phyloP scores from a whole-genome alignment of 2,888 invertebrate species.

The Anticlea derivata region DNA sequence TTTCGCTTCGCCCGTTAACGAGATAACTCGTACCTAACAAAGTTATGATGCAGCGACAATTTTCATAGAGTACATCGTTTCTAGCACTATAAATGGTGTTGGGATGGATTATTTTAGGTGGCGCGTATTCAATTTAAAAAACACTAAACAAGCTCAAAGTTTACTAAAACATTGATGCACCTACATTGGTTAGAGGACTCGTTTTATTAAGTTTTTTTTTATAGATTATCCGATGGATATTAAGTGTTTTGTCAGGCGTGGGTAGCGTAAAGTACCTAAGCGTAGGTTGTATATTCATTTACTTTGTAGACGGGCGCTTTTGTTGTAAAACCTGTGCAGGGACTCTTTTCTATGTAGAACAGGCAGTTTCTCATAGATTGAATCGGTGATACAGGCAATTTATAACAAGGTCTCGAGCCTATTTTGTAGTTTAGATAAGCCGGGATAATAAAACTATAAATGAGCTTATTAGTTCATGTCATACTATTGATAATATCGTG shows the following conservation, averaged over 20 bases:
- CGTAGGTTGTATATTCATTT: conserved; percentile 76
- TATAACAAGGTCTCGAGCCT: conserved; percentile 46
- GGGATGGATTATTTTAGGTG: too few species aligned
- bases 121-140: conserved; percentile 28
- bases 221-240: conserved; percentile 63
- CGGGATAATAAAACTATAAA: conserved; percentile 30
- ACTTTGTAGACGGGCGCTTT: conserved; percentile 55
- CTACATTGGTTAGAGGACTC: conserved; percentile 50
- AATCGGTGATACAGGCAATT: conserved; percentile 53
- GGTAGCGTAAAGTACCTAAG: conserved; percentile 60
- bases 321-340: conserved; percentile 56
- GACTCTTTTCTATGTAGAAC: conserved; percentile 59
- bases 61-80: conserved; percentile 55
- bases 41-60: conserved; percentile 69
- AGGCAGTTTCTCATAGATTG: conserved; percentile 68
- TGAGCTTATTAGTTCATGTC: conserved; percentile 29
- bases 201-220: conserved; percentile 68
- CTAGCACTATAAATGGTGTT: too few species aligned
- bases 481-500: conserved; percentile 4
- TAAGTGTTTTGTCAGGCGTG: conserved; percentile 68
- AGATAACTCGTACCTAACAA: conserved; percentile 74
- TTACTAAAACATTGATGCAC: conserved; percentile 51
- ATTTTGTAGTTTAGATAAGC: conserved; percentile 36
- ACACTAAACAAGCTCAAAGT: conserved; percentile 40
- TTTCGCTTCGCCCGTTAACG: conserved; percentile 67